Percentiles rank a stretch among this genome's conserved stretches.
Evolutionary conservation across 2,888 invertebrate species (phyloP).

Genomic region (Polydrusus pterygomalis): DNA sequence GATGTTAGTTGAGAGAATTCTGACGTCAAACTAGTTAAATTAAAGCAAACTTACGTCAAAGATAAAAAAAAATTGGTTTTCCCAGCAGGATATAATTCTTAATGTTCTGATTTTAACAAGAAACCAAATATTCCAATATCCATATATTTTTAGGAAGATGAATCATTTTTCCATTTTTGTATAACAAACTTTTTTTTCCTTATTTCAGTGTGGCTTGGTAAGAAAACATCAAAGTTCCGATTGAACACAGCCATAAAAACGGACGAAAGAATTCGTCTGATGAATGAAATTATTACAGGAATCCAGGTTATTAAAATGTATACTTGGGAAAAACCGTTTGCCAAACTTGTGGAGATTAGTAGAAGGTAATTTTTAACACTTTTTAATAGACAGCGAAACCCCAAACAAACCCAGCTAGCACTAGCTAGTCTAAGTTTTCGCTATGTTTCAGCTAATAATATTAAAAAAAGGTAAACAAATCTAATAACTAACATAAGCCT

Average conservation of each 20-base stretch:
- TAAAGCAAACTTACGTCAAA: no score
- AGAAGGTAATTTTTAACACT: conserved; percentile 72
- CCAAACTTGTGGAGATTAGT: conserved; percentile 81
- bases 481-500: no score
- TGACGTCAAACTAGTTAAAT: no score
- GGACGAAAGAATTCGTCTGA: conserved; percentile 88
- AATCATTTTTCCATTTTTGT: conserved; percentile 12
- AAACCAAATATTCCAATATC: neutral
- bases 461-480: no score
- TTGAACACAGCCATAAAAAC: conserved; percentile 86
- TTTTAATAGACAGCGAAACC: no score
- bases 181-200: conserved; percentile 19
- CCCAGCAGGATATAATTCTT: no score
- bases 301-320: conserved; percentile 97
- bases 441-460: no score
- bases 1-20: no score
- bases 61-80: no score
- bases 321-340: conserved; percentile 94
- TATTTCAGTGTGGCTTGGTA: conserved; percentile 75
- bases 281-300: conserved; percentile 92
- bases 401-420: no score
- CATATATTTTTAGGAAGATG: conserved; percentile 1
- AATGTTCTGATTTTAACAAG: no score
- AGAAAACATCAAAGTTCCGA: conserved; percentile 83
- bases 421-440: no score